phyloP scores from a whole-genome alignment of 2,888 invertebrate species.

The Megalurothrips usitatus region DNA sequence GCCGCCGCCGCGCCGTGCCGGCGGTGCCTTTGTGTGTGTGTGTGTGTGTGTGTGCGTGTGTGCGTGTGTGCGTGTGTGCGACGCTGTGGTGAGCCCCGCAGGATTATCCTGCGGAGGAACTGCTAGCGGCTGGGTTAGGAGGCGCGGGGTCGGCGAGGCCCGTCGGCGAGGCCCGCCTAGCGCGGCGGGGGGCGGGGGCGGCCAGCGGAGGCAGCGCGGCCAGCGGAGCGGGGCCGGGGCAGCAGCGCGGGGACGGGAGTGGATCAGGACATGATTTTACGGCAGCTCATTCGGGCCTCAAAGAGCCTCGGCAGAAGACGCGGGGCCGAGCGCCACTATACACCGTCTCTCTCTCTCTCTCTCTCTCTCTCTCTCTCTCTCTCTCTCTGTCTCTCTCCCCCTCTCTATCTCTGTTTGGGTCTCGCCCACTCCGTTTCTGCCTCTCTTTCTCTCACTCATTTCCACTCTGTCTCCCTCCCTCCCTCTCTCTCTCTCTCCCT shows the following conservation, averaged over 20 bases:
- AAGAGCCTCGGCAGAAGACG: neutral
- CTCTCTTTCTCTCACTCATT: neutral
- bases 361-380: constrained; percentile 1
- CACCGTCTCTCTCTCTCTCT: neutral
- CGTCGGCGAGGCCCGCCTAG: too few species aligned
- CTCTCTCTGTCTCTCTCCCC: neutral
- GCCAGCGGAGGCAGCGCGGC: too few species aligned
- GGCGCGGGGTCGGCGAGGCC: too few species aligned
- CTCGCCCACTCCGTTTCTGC: neutral
- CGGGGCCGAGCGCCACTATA: neutral
- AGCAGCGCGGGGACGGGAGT: too few species aligned
- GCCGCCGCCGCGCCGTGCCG: too few species aligned
- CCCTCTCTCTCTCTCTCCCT: neutral
- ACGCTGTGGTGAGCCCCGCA: neutral
- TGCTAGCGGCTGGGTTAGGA: too few species aligned
- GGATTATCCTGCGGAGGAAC: constrained; percentile 31
- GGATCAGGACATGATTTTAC: neutral
- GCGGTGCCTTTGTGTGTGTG: too few species aligned
- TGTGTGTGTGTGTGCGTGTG: constrained; percentile 22
- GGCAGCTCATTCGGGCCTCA: neutral
- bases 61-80: constrained; percentile 24
- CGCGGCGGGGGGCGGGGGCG: too few species aligned
- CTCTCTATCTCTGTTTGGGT: neutral
- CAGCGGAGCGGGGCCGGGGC: neutral
- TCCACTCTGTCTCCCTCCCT: neutral